Conservation (phyloP, 2,888 invertebrate genomes). For the Drosophila buzzatii region DNA sequence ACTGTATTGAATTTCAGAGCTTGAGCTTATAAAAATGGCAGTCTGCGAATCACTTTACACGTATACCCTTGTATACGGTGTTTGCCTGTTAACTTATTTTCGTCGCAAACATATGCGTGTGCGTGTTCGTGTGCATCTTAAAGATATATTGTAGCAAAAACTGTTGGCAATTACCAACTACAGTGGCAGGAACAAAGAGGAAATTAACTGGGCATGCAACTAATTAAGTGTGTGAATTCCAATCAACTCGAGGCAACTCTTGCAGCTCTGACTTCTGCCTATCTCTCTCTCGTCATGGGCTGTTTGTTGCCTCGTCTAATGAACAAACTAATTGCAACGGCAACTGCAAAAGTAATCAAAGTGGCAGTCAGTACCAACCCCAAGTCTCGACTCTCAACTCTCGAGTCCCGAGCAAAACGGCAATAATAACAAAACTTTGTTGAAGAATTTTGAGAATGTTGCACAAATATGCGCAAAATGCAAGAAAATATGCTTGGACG, state of each 20-base stretch:
- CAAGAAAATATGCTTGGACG: slow-evolving; percentile 78
- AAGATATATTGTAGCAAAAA: slow-evolving; percentile 55
- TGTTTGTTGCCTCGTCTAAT: slow-evolving; percentile 69
- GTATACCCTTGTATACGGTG: neutral
- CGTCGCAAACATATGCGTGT: slow-evolving; percentile 35
- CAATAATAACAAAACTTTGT: slow-evolving; percentile 81
- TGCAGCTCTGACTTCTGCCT: slow-evolving; percentile 11
- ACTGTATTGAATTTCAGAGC: slow-evolving; percentile 26
- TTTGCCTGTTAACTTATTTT: slow-evolving; percentile 51
- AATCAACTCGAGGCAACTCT: slow-evolving; percentile 54
- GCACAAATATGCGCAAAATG: slow-evolving; percentile 81
- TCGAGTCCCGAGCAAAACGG: slow-evolving; percentile 61
- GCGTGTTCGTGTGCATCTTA: slow-evolving; percentile 35
- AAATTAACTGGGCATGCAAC: slow-evolving; percentile 63
- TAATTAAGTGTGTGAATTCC: slow-evolving; percentile 81
- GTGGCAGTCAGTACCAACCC: slow-evolving; percentile 52
- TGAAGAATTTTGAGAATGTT: slow-evolving; percentile 80
- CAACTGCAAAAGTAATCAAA: slow-evolving; percentile 75
- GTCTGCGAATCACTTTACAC: slow-evolving; percentile 54
- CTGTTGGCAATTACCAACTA: slow-evolving; percentile 49
- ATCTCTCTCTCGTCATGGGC: slow-evolving; percentile 44
- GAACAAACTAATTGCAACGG: slow-evolving; percentile 81
- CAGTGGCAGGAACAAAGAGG: slow-evolving; percentile 41
- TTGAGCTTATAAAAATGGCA: slow-evolving; percentile 34
- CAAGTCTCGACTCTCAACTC: slow-evolving; percentile 25